Conservation (phyloP, 1,140 invertebrate species). For the Papilio polytes region DNA sequence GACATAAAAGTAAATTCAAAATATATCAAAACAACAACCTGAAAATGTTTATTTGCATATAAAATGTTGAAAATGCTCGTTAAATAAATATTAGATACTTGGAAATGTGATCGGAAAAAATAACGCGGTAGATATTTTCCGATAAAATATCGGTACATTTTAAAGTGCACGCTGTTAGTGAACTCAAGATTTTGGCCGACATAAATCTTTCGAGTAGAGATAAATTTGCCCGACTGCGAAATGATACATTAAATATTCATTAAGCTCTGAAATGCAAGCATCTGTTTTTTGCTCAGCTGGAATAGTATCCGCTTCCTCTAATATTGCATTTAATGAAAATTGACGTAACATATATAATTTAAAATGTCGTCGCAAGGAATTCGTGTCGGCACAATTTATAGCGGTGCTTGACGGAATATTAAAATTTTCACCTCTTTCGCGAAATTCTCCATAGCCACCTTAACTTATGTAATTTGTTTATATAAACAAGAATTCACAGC, state of each 20-base stretch:
- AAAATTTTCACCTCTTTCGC: conserved; percentile 35
- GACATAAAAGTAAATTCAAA: no score
- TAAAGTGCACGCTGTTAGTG: conserved; percentile 60
- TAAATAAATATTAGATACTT: background rate
- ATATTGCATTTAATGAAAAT: conserved; percentile 41
- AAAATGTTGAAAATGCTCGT: background rate
- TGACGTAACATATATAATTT: conserved; percentile 28
- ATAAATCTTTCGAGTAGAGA: conserved; percentile 79
- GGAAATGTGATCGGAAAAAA: conserved; percentile 49
- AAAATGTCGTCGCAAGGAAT: conserved; percentile 12
- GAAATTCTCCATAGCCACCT: conserved; percentile 33
- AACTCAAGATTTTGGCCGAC: conserved; percentile 73
- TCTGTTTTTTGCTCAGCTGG: conserved; percentile 63
- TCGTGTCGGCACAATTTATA: conserved; percentile 30
- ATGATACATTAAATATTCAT: conserved; percentile 82
- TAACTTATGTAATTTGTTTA: conserved; percentile 30
- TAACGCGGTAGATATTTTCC: conserved; percentile 51
- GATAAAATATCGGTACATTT: conserved; percentile 63
- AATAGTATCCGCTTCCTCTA: conserved; percentile 46
- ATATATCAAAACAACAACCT: no score
- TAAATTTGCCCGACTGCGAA: conserved; percentile 75
- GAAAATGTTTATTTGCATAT: background rate
- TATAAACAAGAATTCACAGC: conserved; percentile 22
- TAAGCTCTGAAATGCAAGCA: conserved; percentile 70
- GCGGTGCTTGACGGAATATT: background rate